phyloP scores from a whole-genome alignment of 2,113 vertebrate species.

The Cacatua alba region DNA sequence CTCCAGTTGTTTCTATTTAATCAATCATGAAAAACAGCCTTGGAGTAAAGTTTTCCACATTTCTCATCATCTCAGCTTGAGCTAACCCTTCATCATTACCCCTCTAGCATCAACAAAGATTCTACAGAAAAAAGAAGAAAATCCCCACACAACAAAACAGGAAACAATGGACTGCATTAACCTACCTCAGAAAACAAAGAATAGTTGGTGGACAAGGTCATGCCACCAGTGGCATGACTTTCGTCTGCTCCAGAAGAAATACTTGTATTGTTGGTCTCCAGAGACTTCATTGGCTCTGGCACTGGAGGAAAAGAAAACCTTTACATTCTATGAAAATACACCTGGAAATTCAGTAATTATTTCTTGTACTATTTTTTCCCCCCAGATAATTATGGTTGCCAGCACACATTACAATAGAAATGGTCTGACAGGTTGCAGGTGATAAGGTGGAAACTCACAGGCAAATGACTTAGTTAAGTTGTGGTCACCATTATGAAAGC shows the following conservation, averaged over 20 bases:
- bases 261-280: background rate
- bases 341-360: background rate
- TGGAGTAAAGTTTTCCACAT: background rate
- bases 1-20: slow-evolving; percentile 38
- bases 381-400: background rate
- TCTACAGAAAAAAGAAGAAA: background rate
- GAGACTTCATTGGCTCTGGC: background rate
- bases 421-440: background rate
- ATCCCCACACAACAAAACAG: background rate
- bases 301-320: background rate
- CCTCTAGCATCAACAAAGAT: background rate
- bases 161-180: background rate
- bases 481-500: background rate
- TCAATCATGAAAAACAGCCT: background rate
- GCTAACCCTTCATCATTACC: background rate
- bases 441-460: background rate
- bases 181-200: background rate
- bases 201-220: background rate
- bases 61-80: background rate
- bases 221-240: background rate
- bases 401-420: background rate
- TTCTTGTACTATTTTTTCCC: background rate
- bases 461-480: background rate
- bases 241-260: background rate
- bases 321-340: background rate